phyloP scores from a whole-genome alignment of 2,797 vertebrate genomes.

The Pseudocheirus occidentalis region DNA sequence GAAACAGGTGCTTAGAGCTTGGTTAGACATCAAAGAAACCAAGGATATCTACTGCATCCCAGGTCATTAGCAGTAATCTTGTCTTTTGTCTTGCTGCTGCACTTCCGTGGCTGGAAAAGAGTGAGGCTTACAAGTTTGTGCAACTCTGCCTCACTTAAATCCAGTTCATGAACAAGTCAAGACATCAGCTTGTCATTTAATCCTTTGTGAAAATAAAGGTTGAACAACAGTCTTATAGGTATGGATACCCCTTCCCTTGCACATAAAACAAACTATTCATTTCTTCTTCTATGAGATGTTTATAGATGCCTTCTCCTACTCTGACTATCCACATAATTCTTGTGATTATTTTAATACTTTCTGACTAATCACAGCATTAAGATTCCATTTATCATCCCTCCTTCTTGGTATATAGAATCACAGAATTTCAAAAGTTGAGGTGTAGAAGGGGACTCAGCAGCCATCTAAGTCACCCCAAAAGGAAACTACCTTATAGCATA shows the following conservation, averaged over 20 bases:
- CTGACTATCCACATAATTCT: neutral
- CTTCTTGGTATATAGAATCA: neutral
- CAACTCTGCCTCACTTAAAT: neutral
- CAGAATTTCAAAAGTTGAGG: neutral
- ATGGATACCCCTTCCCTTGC: neutral
- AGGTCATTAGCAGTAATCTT: neutral
- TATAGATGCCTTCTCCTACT: neutral
- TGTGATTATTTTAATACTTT: neutral
- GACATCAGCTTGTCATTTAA: neutral
- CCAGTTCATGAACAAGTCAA: neutral
- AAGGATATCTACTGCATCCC: neutral
- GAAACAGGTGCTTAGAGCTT: neutral
- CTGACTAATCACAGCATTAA: neutral
- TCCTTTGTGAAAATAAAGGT: neutral
- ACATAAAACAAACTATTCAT: neutral
- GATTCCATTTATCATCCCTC: neutral
- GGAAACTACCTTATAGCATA: neutral
- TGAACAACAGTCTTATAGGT: neutral
- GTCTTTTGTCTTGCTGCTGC: neutral
- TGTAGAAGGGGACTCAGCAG: neutral
- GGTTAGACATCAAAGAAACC: neutral
- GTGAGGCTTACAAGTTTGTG: neutral
- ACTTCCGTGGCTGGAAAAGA: neutral
- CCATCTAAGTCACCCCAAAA: neutral
- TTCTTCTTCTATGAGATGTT: neutral